Evolutionary conservation across 2,888 invertebrate genomes (phyloP).

Genomic region (Phlogophora meticulosa): DNA sequence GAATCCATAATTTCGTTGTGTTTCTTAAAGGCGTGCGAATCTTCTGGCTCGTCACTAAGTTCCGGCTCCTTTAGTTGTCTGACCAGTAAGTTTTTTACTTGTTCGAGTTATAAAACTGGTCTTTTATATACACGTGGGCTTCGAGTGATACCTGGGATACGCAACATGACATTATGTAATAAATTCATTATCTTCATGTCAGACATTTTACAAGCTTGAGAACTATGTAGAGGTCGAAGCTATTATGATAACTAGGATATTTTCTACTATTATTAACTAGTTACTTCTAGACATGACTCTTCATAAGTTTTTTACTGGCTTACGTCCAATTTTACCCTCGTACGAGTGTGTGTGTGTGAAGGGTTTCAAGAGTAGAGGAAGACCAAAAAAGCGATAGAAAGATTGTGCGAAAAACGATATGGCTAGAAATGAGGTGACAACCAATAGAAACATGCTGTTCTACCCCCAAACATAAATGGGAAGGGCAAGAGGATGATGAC

Average conservation of each 20-base stretch:
- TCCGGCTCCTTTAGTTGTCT: constrained; percentile 14
- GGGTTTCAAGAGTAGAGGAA: too few species aligned
- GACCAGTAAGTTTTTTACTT: constrained; percentile 12
- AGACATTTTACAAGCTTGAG: constrained; percentile 5
- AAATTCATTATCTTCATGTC: neutral
- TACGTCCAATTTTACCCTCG: neutral
- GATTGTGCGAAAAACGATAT: too few species aligned
- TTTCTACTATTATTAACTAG: neutral
- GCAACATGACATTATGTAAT: constrained; percentile 21
- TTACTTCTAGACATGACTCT: neutral
- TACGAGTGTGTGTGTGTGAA: neutral
- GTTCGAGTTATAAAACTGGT: constrained; percentile 9
- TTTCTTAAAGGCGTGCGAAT: constrained; percentile 1
- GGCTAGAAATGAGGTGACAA: neutral
- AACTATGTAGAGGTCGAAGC: constrained; percentile 6
- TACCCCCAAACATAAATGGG: too few species aligned
- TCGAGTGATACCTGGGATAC: constrained; percentile 3
- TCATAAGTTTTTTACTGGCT: neutral
- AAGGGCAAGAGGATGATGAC: too few species aligned
- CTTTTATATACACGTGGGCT: constrained; percentile 28
- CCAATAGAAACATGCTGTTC: too few species aligned
- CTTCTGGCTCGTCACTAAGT: neutral
- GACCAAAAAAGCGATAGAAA: too few species aligned
- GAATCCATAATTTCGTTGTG: neutral
- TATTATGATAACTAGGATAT: constrained; percentile 2